These are phyloP conservation scores for Caenorhabditis sinica DNA, from an alignment of 2,888 invertebrate species.

Conservation along the genomic window DNA sequence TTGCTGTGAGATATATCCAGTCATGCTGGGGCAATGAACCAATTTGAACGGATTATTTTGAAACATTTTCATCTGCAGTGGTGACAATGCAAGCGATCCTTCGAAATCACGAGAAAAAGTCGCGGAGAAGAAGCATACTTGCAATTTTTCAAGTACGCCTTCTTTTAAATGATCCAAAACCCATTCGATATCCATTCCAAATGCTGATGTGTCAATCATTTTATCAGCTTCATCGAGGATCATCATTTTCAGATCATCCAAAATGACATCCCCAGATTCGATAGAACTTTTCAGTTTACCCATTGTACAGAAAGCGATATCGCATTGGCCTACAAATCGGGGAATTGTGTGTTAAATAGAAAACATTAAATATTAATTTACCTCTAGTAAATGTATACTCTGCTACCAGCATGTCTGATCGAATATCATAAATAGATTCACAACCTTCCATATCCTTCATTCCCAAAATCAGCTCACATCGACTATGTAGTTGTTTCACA, in stretches of 20 bases:
- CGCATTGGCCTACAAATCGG: conserved; percentile 23
- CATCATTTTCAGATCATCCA: conserved; percentile 56
- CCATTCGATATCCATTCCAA: conserved; percentile 53
- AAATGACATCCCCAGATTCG: not conserved
- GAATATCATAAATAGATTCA: conserved; percentile 32
- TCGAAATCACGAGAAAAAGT: conserved; percentile 8
- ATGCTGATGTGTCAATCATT: conserved; percentile 61
- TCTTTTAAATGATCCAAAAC: conserved; percentile 33
- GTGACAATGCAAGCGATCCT: not conserved
- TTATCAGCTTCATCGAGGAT: conserved; percentile 71
- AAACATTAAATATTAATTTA: too few species aligned
- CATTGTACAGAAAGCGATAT: conserved; percentile 60
- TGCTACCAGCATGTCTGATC: conserved; percentile 23
- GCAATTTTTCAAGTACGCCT: conserved; percentile 18
- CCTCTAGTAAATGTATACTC: conserved; percentile 14
- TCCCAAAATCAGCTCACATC: conserved; percentile 35
- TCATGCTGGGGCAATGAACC: conserved; percentile 7
- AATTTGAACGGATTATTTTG: not conserved
- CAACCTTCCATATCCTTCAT: not conserved
- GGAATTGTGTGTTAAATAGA: too few species aligned
- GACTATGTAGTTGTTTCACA: conserved; percentile 27
- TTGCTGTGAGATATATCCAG: conserved; percentile 52
- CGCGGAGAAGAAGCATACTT: conserved; percentile 52
- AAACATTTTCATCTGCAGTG: conserved; percentile 12
- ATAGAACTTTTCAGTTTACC: conserved; percentile 40